Base-by-base conservation (phyloP, 2,797 vertebrate species). In the Cyprinella venusta region DNA sequence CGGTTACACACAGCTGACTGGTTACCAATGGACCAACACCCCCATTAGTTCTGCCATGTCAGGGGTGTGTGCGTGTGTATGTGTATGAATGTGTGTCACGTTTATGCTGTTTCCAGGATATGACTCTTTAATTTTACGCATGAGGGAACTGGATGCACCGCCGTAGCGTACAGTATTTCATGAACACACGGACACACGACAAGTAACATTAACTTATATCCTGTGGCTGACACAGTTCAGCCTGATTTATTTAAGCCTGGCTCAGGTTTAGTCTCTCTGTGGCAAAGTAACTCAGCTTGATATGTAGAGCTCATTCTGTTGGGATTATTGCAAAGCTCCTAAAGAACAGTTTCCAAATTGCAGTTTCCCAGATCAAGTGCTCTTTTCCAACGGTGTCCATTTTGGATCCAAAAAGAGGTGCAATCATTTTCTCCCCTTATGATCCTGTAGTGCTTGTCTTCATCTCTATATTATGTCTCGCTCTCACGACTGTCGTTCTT, bases 61-160 rank as follows among this genome's bases (percentile, higher is more conserved):
- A 80, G 74, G 63, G 19, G n/a, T 80, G 21, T 78, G 69, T 77
- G 84, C 80, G 81, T 84, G 68, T 54, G 40, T 68, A 67, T n/a
- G 50, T 52, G 42, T 81, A 26, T 83, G 76, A 59, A 74, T 83
- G 67, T 69, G 56, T 85, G 59, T 87, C 79, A 89, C 90, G 92
- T 93, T 92, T 93, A 93, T 93, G 90, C 90, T 61, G 81, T 87
- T 85, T 91, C 92, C 89, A 88, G 81, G 89, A 93, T 91, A 91
- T 90, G 89, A 90, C 88, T 91, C 90, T 93, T 93, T 94, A 92
- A 94, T 94, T 94, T 94, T 93, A 93, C 89, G 91, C 94, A 90
- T 92, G 93, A 92, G 87, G 90, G 91, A 83, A 88, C 89, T 91
- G 89, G 88, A 88, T 86, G 92, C 88, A 90, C 88, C 3, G 30